A percentile compares a stretch with the other conserved stretches of the same genome.
These are phyloP conservation scores for Ctena decussata DNA, from an alignment of 2,888 invertebrate genomes.

Conservation along the genomic window DNA sequence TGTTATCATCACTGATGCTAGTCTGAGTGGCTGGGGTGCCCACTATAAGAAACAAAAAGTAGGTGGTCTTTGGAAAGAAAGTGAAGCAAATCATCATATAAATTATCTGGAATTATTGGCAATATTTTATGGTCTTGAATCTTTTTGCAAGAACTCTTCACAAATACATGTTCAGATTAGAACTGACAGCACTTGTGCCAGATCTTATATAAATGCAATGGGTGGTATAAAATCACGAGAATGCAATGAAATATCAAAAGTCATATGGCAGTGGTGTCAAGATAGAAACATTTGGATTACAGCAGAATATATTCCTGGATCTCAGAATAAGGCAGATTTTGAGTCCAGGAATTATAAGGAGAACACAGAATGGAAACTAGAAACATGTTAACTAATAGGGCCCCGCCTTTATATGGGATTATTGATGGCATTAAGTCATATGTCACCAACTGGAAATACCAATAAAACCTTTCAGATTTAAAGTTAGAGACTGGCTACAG, in stretches of 20 bases:
- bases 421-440: too few relatives aligned
- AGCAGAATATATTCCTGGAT: constrained; percentile 10
- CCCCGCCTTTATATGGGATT: too few relatives aligned
- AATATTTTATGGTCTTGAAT: constrained; percentile 8
- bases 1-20: constrained; percentile 14
- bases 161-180: constrained; percentile 3
- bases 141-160: constrained; percentile 4
- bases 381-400: too few relatives aligned
- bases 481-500: too few relatives aligned
- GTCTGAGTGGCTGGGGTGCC: constrained; percentile 23
- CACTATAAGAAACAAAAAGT: not conserved
- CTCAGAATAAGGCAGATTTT: constrained; percentile 17
- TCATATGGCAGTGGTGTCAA: constrained; percentile 13
- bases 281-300: constrained; percentile 13
- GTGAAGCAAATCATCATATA: constrained; percentile 31
- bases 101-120: constrained; percentile 37
- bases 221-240: not conserved
- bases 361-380: constrained; percentile 19
- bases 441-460: too few relatives aligned
- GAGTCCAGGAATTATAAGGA: constrained; percentile 3
- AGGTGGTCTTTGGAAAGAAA: constrained; percentile 25
- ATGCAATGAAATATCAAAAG: not conserved
- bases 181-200: not conserved
- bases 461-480: too few relatives aligned
- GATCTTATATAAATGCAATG: not conserved